A percentile compares a stretch with the other conserved stretches of the same genome.
phyloP scores from a whole-genome alignment of 2,888 invertebrate genomes.

The Pocota personata region DNA sequence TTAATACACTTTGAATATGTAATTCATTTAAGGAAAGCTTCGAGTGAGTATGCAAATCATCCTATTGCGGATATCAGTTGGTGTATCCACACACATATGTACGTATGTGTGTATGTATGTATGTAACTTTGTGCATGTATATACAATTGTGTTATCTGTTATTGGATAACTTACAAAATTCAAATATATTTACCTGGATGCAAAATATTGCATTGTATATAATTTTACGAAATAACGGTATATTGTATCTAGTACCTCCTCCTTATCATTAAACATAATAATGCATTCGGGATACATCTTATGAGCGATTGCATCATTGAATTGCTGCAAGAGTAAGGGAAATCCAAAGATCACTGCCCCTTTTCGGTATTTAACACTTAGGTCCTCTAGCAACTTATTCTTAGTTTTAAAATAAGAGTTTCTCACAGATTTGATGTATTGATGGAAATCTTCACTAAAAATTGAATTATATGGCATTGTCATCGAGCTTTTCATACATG shows the following conservation, averaged over 20 bases:
- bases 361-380: neutral
- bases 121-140: too few relatives aligned
- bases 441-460: neutral
- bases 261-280: constrained; percentile 43
- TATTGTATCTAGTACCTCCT: constrained; percentile 2
- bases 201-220: neutral
- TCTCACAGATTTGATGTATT: neutral
- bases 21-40: too few relatives aligned
- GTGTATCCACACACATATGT: too few relatives aligned
- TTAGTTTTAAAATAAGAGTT: neutral
- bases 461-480: neutral
- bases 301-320: constrained; percentile 18
- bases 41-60: too few relatives aligned
- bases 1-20: too few relatives aligned
- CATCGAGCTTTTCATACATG: neutral
- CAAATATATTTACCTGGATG: neutral
- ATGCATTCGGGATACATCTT: constrained; percentile 47
- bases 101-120: too few relatives aligned
- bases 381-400: neutral
- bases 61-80: too few relatives aligned
- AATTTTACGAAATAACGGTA: neutral
- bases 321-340: constrained; percentile 23
- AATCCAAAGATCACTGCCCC: constrained; percentile 43
- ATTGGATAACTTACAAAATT: neutral
- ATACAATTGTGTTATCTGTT: neutral